A percentile compares a stretch with the other conserved stretches of the same genome.
These are phyloP conservation scores for Fregata magnificens DNA, from an alignment of 2,113 vertebrate genomes.

Conservation along the genomic window DNA sequence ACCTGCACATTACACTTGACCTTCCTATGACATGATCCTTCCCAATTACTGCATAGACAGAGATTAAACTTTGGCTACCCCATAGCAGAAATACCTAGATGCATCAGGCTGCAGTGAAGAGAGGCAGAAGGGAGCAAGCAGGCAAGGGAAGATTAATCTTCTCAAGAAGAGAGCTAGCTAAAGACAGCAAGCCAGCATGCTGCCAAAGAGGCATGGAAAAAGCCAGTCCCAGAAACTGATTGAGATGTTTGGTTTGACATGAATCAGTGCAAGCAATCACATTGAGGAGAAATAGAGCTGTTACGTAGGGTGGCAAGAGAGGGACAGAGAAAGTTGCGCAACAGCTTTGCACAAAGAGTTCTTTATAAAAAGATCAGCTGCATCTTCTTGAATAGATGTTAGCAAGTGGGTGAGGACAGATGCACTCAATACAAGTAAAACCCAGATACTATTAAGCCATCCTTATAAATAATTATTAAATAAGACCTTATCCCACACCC, in stretches of 20 bases:
- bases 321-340: not conserved
- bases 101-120: not conserved
- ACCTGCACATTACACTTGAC: not conserved
- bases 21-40: not conserved
- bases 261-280: not conserved
- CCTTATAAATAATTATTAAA: not conserved
- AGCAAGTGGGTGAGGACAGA: not conserved
- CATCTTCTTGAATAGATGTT: not conserved
- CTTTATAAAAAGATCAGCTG: not conserved
- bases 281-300: not conserved
- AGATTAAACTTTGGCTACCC: not conserved
- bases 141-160: not conserved
- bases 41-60: not conserved
- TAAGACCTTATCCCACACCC: not conserved
- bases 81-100: not conserved
- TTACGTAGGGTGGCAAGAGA: not conserved
- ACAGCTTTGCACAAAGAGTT: not conserved
- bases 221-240: not conserved
- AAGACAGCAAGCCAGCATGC: not conserved
- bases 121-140: not conserved
- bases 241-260: not conserved
- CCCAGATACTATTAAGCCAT: not conserved
- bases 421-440: not conserved
- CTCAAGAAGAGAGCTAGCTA: not conserved
- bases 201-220: not conserved